Evolutionary conservation across 35 echinoderm and acorn worm species (phyloP), one percentile per base, ranked within the genome.

Genomic region (Heliocidaris erythrogramma): DNA sequence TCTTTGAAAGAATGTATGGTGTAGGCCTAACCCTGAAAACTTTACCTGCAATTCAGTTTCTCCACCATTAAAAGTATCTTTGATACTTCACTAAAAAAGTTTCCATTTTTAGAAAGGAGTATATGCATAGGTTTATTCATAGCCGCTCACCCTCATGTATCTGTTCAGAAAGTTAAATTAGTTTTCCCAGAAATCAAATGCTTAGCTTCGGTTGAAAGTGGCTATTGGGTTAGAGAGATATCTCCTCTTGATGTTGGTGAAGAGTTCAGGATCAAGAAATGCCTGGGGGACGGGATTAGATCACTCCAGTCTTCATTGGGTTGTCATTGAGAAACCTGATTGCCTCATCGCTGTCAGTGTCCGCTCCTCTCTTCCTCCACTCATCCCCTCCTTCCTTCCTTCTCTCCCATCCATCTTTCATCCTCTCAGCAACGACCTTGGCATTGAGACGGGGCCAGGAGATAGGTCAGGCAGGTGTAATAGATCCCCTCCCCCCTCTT

Each of bases 401-500:
- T 4, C 69, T 29, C 69, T 42, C 14, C 69, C 69, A 2, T 32
- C 87, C 87, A 32, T 89, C 87, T 89, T 89, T 48, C 87, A 89
- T 89, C 31, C 87, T 89, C 5, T 89, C 31, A n/a, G 2, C 2
- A 30, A 18, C 9, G 29, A 48, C 87, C 47, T 32, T 89, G 87
- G 29, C 87, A 89, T 89, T 89, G 87, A 89, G 87, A 89, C 30
- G 9, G 12, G 65, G 31, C 18, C 87, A 89, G 7, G 5, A 32
- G 87, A 89, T 89, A 32, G 65, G 65, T 78, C 65, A 18, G 30
- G 14, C 87, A 89, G 87, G 87, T 89, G 87, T 89, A 89, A 89
- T 48, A 30, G 87, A 89, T 89, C 87, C 87, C 47, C 47, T 7
- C 61, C 29, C 87, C 87, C 31, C 87, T n/a, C 87, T 47, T 89